Conservation (phyloP, 2,888 invertebrate species). For the Lepidocyrtoides sp. region DNA sequence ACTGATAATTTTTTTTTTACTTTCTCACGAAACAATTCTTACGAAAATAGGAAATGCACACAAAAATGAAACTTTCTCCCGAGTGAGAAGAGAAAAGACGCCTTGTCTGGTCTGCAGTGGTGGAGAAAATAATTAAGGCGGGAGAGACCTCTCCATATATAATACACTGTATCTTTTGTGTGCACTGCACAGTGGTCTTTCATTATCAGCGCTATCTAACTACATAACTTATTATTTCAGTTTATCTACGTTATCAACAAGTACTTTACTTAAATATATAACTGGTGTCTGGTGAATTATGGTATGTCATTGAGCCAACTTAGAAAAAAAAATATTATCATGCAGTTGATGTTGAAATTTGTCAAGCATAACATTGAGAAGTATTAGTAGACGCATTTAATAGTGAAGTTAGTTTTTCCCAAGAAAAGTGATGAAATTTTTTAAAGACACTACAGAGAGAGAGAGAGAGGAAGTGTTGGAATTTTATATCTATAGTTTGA, state of each 20-base stretch:
- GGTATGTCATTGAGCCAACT: background rate
- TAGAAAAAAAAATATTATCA: background rate
- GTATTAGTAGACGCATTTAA: background rate
- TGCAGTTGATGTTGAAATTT: no score
- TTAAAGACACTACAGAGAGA: background rate
- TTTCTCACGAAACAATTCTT: background rate
- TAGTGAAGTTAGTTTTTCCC: background rate
- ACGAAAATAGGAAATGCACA: background rate
- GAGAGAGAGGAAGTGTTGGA: background rate
- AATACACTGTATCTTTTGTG: background rate
- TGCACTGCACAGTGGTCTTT: background rate
- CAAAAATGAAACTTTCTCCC: background rate
- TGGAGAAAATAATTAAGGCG: slow-evolving; percentile 5
- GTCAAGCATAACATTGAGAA: background rate
- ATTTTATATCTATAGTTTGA: background rate
- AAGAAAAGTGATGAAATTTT: slow-evolving; percentile 30
- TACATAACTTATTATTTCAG: background rate
- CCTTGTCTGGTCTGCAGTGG: background rate
- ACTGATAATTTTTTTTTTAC: background rate
- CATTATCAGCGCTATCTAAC: background rate
- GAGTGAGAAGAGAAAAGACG: background rate
- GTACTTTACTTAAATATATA: background rate
- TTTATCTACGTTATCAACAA: background rate
- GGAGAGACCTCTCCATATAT: background rate
- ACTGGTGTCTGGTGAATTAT: background rate